Base-by-base conservation (phyloP, 2,797 vertebrate species). In the Sebastes cheni region DNA sequence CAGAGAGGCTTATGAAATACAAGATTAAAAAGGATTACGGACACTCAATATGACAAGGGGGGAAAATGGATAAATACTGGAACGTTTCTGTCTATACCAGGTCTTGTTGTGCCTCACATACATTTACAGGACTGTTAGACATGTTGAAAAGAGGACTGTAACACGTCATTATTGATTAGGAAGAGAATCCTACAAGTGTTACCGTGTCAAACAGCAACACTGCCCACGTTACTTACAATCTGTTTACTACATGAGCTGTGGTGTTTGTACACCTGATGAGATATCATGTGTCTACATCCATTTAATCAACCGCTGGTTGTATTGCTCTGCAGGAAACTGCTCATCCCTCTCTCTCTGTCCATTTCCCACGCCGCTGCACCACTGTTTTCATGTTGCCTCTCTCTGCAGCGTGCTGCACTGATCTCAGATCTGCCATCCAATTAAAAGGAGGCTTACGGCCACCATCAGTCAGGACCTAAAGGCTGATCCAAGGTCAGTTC, bases 401-500 rank as follows among this genome's bases (percentile, higher is more conserved):
- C 25, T 59, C 69, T 77, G 66, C 78, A 66, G 64, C 39, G 30
- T 23, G 20, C 8, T 59, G 10, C 39, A 64, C 81, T 71, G 82
- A 84, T 87, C 76, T 64, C 67, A 46, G 77, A 73, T 91, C 79
- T 80, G 76, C 75, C 60, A 27, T 69, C 65, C 46, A 80, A 61
- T 82, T 77, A 70, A 70, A 72, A 25, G 10, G 65, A 78, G 58
- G 68, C 78, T 72, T 60, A 84, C 55, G 4, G 67, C 54, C 61
- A 52, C 55, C 23, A 52, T 77, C 50, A 69, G 72, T 74, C 59
- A 30, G 1, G 5, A 27, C 27, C 16, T 13, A 4, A 0, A 14
- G 36, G 61, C 76, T 67, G 89, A 82, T 88, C 52, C 78, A 78
- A 85, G 86, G 87, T 85, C 85, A 82, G 78, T 55, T 67, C 39